phyloP scores from a whole-genome alignment of 2,113 vertebrate species.

The Micronycteris hirsuta region DNA sequence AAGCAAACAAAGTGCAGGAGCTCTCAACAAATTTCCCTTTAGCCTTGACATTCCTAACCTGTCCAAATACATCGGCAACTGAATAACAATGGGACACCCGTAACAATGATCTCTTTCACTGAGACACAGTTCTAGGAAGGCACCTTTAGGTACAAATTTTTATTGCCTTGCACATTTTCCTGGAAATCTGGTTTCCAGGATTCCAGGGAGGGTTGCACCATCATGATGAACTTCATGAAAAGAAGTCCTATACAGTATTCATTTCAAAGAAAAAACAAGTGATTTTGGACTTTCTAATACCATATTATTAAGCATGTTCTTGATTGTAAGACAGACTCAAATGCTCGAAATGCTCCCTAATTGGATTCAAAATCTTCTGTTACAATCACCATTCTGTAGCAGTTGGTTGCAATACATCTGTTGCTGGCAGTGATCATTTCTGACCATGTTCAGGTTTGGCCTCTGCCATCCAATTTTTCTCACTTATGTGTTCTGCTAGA shows the following conservation, averaged over 20 bases:
- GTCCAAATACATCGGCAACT: not conserved
- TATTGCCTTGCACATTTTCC: not conserved
- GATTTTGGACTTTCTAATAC: not conserved
- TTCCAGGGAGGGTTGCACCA: not conserved
- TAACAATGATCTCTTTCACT: not conserved
- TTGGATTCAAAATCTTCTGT: not conserved
- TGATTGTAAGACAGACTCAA: not conserved
- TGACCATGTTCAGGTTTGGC: not conserved
- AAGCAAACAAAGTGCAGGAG: not conserved
- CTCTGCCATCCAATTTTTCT: constrained; percentile 1
- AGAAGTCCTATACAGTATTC: not conserved
- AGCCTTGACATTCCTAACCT: not conserved
- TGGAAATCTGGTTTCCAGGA: not conserved
- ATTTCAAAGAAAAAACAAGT: not conserved
- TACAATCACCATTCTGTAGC: not conserved
- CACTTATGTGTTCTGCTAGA: not conserved
- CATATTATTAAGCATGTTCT: constrained; percentile 1
- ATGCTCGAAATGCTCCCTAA: not conserved
- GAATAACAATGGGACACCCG: not conserved
- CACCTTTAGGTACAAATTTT: not conserved
- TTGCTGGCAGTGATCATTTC: not conserved
- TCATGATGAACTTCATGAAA: not conserved
- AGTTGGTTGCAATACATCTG: not conserved
- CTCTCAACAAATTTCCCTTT: not conserved
- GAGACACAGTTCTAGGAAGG: not conserved